Evolutionary conservation across 1,140 invertebrate genomes (phyloP), one percentile per base, ranked within the genome.

Genomic region (Tigriopus japonicus): DNA sequence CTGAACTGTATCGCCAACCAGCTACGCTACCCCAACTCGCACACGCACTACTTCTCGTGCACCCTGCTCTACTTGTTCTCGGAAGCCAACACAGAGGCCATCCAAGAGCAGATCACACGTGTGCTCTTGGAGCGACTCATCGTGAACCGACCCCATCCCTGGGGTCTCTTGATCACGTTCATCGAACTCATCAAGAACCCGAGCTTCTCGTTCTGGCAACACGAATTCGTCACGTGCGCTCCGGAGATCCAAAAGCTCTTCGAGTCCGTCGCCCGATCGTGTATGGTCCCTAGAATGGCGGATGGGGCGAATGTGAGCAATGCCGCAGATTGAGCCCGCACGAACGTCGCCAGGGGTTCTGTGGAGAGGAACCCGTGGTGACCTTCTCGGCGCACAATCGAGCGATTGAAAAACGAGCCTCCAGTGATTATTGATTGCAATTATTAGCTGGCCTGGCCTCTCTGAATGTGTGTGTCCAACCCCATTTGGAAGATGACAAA

Each of bases 171-270:
- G 6, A 94, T 98, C 52, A 98, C 96, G 0, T 98, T 98, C 72
- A 98, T 98, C 66, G 95, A 99, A 74, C 78, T 99, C 15, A 97
- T 99, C 66, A 97, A 97, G 69, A 98, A 98, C 75, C 89, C 88
- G 12, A 84, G 82, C n/a, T 99, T 96, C 75, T 95, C 96, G 72
- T 98, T 99, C 73, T 98, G 94, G 94, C 82, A 84, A 56, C 93
- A 98, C 69, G 93, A 98, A 65, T 99, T 99, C 76, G 94, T 98
- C 0, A 87, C 93, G 70, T 98, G 94, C 75, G 93, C 94, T 24
- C 92, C 93, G 9, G 95, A 99, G 76, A 96, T 98, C 70, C 90
- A 95, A 75, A 97, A 96, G 86, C 91, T 94, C 64, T 93, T 95
- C 71, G 89, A 93, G 69, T 91, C 88, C 0, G 89, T 95, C 43